These are phyloP conservation scores for Melangyna quadrimaculata DNA, from an alignment of 2,888 invertebrate species.

Conservation along the genomic window DNA sequence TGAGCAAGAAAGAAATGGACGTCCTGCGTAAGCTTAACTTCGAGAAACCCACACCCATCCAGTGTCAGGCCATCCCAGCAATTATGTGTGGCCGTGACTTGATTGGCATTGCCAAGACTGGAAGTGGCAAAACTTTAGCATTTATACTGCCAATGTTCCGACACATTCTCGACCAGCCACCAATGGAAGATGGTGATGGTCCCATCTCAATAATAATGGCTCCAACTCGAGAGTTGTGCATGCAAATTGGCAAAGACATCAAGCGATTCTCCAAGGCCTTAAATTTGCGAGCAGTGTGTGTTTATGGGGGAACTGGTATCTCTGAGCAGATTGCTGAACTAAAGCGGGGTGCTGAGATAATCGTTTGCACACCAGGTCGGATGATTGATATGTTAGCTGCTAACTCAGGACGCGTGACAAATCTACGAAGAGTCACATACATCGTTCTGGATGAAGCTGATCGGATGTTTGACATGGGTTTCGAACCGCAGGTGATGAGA, in stretches of 20 bases:
- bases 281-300: slow-evolving; percentile 94
- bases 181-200: slow-evolving; percentile 97
- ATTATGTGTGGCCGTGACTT: slow-evolving; percentile 98
- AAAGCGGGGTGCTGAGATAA: slow-evolving; percentile 97
- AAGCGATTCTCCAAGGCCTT: slow-evolving; percentile 95
- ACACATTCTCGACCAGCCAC: slow-evolving; percentile 96
- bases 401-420: slow-evolving; percentile 98
- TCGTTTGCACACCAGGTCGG: slow-evolving; percentile 99
- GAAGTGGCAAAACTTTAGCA: slow-evolving; percentile 98
- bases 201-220: slow-evolving; percentile 99
- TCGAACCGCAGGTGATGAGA: slow-evolving; percentile 91
- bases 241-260: slow-evolving; percentile 99
- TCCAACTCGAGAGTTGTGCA: slow-evolving; percentile 97
- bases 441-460: slow-evolving; percentile 99
- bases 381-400: slow-evolving; percentile 99
- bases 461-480: slow-evolving; percentile 99
- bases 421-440: slow-evolving; percentile 97
- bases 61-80: slow-evolving; percentile 97
- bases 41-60: slow-evolving; percentile 99
- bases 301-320: slow-evolving; percentile 98
- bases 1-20: slow-evolving; percentile 96
- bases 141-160: slow-evolving; percentile 98
- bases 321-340: slow-evolving; percentile 96
- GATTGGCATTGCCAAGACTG: slow-evolving; percentile 99
- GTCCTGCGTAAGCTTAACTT: slow-evolving; percentile 93